phyloP scores from a whole-genome alignment of 2,888 invertebrate species.

The Meiosimyza platycephala region DNA sequence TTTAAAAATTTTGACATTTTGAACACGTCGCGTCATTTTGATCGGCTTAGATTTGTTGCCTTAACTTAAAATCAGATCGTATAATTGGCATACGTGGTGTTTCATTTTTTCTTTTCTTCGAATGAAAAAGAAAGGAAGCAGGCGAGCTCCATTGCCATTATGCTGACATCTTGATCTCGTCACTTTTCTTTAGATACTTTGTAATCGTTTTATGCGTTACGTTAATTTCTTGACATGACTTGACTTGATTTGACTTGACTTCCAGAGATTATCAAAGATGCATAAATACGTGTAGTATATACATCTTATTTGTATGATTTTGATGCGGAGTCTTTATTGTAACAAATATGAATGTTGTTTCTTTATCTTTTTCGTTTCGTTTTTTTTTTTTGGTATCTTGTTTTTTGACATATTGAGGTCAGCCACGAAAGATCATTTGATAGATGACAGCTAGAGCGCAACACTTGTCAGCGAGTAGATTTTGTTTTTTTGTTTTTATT shows the following conservation, averaged over 20 bases:
- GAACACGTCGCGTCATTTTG: slow-evolving; percentile 4
- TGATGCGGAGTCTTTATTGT: not conserved
- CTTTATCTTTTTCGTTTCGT: not conserved
- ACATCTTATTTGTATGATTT: not conserved
- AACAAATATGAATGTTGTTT: slow-evolving; percentile 1
- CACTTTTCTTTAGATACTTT: not conserved
- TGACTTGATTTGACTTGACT: slow-evolving; percentile 10
- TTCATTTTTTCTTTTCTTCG: no score
- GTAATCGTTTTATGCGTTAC: not conserved
- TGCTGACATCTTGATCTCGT: slow-evolving; percentile 25
- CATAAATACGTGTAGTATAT: not conserved
- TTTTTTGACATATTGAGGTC: slow-evolving; percentile 16
- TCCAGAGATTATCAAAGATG: slow-evolving; percentile 1
- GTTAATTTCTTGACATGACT: no score
- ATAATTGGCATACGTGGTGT: no score
- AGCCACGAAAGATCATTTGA: slow-evolving; percentile 8
- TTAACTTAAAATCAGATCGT: no score
- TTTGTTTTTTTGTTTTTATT: no score
- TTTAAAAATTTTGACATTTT: slow-evolving; percentile 2
- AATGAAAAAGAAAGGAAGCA: no score
- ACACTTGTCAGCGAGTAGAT: slow-evolving; percentile 17
- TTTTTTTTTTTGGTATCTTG: no score
- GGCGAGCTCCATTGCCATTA: not conserved
- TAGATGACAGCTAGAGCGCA: slow-evolving; percentile 19
- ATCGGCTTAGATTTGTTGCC: not conserved